Percentiles rank a stretch among this genome's conserved stretches.
Evolutionary conservation across 1,140 invertebrate species (phyloP).

Genomic region (Tetramorium alpestre): DNA sequence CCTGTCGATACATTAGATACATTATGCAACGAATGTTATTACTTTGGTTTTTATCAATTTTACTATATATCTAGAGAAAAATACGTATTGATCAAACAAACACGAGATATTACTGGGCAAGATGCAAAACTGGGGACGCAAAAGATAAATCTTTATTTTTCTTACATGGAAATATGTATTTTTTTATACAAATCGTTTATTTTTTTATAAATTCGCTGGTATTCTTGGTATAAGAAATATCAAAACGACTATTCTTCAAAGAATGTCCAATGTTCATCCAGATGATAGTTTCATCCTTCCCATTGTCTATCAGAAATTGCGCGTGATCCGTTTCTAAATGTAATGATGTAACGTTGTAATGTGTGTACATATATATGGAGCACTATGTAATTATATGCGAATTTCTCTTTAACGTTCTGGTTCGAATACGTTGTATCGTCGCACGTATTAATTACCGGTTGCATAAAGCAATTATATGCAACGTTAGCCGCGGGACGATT

Average conservation of each 20-base stretch:
- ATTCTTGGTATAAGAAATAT: background rate
- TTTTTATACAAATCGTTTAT: background rate
- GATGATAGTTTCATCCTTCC: background rate
- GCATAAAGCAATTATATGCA: constrained; percentile 42
- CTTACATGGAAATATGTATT: background rate
- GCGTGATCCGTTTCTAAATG: background rate
- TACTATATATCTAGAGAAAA: background rate
- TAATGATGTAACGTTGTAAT: background rate
- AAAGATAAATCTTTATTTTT: background rate
- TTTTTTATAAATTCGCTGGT: background rate
- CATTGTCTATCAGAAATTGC: background rate
- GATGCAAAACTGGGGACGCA: background rate
- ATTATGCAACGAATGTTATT: background rate
- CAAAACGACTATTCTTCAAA: background rate
- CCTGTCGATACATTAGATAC: background rate
- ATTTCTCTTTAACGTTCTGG: constrained; percentile 9
- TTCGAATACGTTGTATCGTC: background rate
- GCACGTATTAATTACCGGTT: constrained; percentile 43
- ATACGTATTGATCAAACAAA: background rate
- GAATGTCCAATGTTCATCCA: background rate
- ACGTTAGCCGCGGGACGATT: constrained; percentile 31
- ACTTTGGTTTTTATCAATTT: background rate
- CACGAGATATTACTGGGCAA: background rate
- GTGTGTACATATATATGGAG: background rate
- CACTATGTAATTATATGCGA: background rate